These are phyloP conservation scores for Epistrophella euchroma DNA, from an alignment of 2,888 invertebrate genomes.

Conservation along the genomic window DNA sequence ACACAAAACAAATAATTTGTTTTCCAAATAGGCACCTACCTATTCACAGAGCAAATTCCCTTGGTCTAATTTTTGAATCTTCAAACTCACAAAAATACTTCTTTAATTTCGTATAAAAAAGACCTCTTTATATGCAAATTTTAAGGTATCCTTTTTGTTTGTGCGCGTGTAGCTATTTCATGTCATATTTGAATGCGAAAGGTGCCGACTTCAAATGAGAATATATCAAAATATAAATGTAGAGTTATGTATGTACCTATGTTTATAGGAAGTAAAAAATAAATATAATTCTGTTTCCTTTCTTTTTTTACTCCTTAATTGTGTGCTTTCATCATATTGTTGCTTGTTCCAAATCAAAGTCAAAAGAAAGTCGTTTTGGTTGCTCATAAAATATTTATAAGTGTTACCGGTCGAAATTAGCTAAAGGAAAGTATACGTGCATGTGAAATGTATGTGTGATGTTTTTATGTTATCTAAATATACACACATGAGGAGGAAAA, in stretches of 20 bases:
- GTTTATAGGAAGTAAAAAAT: slow-evolving; percentile 8
- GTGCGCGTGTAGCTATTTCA: slow-evolving; percentile 11
- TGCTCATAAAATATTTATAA: slow-evolving; percentile 68
- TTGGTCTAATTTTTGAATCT: neutral
- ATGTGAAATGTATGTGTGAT: neutral
- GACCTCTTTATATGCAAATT: slow-evolving; percentile 14
- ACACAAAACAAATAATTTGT: neutral
- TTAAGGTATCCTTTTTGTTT: neutral
- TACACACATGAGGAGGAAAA: neutral
- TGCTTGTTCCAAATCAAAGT: slow-evolving; percentile 49
- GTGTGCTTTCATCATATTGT: slow-evolving; percentile 28
- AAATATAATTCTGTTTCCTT: slow-evolving; percentile 4
- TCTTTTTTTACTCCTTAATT: slow-evolving; percentile 8
- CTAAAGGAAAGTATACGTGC: neutral
- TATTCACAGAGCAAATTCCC: neutral
- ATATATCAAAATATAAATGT: no score
- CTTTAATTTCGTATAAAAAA: neutral
- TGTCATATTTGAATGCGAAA: slow-evolving; percentile 4
- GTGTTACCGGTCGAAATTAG: slow-evolving; percentile 44
- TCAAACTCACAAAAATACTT: neutral
- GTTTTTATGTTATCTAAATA: neutral
- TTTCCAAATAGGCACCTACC: no score
- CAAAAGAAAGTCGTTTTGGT: slow-evolving; percentile 50
- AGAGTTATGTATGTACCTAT: neutral
- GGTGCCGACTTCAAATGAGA: neutral